These are phyloP conservation scores for Congeria kusceri DNA, from an alignment of 2,888 invertebrate genomes.

Conservation along the genomic window DNA sequence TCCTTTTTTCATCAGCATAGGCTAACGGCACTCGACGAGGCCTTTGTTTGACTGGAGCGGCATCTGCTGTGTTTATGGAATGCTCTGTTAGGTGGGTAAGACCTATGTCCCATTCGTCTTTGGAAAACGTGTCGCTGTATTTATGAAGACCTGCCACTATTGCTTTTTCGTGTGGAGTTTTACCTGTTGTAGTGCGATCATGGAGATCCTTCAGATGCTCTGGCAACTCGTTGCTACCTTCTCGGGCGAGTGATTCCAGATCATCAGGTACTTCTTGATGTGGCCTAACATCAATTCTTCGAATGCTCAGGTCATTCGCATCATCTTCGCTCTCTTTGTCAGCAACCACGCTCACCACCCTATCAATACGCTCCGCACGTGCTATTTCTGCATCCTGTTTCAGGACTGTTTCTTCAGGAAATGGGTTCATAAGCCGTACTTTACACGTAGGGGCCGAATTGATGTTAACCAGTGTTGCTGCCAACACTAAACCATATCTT, in stretches of 20 bases:
- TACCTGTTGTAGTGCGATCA: neutral
- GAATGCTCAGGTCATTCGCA: conserved; percentile 6
- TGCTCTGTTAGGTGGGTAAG: conserved; percentile 39
- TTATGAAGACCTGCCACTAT: conserved; percentile 22
- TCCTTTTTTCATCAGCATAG: too few relatives aligned
- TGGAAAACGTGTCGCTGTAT: conserved; percentile 38
- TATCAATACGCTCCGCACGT: too few relatives aligned
- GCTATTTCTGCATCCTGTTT: too few relatives aligned
- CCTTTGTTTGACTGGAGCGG: conserved; percentile 46
- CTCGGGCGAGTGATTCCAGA: neutral
- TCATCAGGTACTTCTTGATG: too few relatives aligned
- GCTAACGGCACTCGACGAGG: neutral
- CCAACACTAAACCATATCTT: too few relatives aligned
- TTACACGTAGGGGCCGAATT: too few relatives aligned
- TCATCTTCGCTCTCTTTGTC: conserved; percentile 7
- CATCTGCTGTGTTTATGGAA: conserved; percentile 40
- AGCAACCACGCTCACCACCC: neutral
- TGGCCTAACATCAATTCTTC: neutral
- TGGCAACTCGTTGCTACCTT: neutral
- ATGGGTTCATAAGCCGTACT: too few relatives aligned
- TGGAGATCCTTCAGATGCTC: conserved; percentile 7
- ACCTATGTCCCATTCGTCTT: conserved; percentile 45
- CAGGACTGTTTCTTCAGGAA: too few relatives aligned
- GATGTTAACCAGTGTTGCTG: too few relatives aligned
- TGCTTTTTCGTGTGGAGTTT: conserved; percentile 10